Conservation (phyloP, 2,888 invertebrate species). For the Galeopsomyia nigrocyanea region DNA sequence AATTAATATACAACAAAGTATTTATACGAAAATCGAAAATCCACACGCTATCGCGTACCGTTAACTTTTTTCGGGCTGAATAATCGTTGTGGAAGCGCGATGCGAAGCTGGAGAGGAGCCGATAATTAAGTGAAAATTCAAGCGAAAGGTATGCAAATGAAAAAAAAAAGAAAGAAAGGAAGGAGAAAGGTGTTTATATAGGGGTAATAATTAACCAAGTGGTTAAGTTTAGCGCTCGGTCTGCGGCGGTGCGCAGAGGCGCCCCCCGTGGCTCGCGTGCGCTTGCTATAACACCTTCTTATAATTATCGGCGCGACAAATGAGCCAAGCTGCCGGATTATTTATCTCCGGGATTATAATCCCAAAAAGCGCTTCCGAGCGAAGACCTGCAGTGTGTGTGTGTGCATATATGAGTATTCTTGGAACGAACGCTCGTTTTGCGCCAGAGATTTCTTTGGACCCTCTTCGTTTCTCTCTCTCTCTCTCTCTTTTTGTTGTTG, state of each 20-base stretch:
- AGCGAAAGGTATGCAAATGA: not conserved
- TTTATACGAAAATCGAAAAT: slow-evolving; percentile 14
- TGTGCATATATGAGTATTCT: slow-evolving; percentile 13
- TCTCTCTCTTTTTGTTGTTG: not conserved
- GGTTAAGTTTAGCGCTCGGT: slow-evolving; percentile 65
- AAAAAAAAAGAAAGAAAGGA: not conserved
- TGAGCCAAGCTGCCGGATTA: slow-evolving; percentile 52
- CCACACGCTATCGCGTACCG: not conserved
- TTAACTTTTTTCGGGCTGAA: not conserved
- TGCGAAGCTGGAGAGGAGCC: not conserved
- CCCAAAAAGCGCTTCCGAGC: slow-evolving; percentile 39
- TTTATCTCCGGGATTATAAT: slow-evolving; percentile 42
- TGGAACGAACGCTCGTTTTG: slow-evolving; percentile 11
- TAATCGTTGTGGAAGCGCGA: not conserved
- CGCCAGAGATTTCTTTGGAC: not conserved
- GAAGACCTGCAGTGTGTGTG: slow-evolving; percentile 10
- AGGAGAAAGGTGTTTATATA: slow-evolving; percentile 28
- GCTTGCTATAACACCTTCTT: slow-evolving; percentile 61
- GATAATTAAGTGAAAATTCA: slow-evolving; percentile 44
- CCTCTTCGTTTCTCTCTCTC: too few relatives aligned
- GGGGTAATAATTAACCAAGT: slow-evolving; percentile 67
- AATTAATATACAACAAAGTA: slow-evolving; percentile 42
- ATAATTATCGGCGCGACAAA: slow-evolving; percentile 68
- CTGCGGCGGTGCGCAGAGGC: too few relatives aligned
- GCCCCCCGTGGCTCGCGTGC: slow-evolving; percentile 59